phyloP scores from a whole-genome alignment of 2,113 vertebrate species.

The Mohoua ochrocephala region DNA sequence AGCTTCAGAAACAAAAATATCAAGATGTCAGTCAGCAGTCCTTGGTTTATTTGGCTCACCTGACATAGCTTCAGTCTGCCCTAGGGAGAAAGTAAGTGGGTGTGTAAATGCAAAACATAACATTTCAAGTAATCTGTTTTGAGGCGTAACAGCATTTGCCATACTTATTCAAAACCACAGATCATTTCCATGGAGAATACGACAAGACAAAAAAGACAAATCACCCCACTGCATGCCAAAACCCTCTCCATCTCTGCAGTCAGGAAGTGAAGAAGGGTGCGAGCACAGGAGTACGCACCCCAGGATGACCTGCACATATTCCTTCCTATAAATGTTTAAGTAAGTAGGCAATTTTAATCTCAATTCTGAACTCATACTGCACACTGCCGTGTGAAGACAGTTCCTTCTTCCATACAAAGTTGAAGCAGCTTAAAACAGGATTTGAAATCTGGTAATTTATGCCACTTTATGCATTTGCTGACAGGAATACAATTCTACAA shows the following conservation, averaged over 20 bases:
- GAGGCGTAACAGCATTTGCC: neutral
- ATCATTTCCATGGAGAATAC: neutral
- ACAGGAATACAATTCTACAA: conserved; percentile 33
- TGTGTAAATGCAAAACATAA: neutral
- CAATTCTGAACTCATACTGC: neutral
- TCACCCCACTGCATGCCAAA: neutral
- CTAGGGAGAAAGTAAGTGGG: neutral
- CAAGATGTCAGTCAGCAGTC: neutral
- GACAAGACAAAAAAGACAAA: neutral
- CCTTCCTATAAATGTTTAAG: neutral
- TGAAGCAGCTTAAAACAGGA: neutral
- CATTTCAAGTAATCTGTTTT: conserved; percentile 1
- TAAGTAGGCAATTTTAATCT: neutral
- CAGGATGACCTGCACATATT: neutral
- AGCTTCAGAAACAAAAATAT: neutral
- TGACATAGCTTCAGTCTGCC: neutral
- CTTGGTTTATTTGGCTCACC: neutral
- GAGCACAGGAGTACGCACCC: neutral
- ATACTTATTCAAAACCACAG: neutral
- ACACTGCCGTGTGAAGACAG: neutral
- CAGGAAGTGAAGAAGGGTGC: neutral
- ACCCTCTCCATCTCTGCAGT: neutral
- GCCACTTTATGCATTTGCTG: neutral
- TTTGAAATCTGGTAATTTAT: neutral
- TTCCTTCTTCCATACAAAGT: neutral